A percentile compares a stretch with the other conserved stretches of the same genome.
Evolutionary conservation across 2,888 invertebrate species (phyloP).

Genomic region (Oligia latruncula): DNA sequence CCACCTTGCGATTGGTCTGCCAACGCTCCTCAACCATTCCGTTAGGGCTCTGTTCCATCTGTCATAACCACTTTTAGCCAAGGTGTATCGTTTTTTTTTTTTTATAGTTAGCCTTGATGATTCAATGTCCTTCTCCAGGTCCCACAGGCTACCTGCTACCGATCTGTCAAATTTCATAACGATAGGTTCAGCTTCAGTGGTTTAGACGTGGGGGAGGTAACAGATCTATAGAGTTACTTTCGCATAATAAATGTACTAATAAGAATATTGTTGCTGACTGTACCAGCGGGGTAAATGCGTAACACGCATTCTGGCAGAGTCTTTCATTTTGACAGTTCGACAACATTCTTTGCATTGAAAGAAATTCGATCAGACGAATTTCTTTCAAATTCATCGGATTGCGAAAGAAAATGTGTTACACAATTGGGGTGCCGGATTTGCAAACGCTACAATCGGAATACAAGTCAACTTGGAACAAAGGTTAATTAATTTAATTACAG

Average conservation of each 20-base stretch:
- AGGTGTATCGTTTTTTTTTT: neutral
- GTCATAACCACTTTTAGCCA: neutral
- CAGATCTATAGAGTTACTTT: neutral
- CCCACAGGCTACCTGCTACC: neutral
- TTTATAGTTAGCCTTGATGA: neutral
- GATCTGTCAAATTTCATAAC: neutral
- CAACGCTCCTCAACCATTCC: neutral
- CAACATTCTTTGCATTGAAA: no score
- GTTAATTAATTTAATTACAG: conserved; percentile 44
- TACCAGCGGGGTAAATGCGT: neutral
- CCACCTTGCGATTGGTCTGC: neutral
- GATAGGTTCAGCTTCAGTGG: neutral
- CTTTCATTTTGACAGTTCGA: no score
- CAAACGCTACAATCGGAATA: conserved; percentile 20
- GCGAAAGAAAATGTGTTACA: no score
- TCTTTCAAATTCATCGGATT: no score
- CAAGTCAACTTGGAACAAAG: conserved; percentile 23
- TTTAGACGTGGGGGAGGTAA: neutral
- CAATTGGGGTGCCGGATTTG: conserved; percentile 7
- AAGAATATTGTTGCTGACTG: conserved; percentile 12
- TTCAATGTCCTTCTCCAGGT: neutral
- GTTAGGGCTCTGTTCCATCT: neutral
- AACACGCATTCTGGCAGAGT: no score
- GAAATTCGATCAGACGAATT: no score
- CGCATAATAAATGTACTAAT: neutral